Percentiles rank a stretch among this genome's conserved stretches.
Conservation (phyloP, 2,113 vertebrate species). For the Microcebus jonahi region DNA sequence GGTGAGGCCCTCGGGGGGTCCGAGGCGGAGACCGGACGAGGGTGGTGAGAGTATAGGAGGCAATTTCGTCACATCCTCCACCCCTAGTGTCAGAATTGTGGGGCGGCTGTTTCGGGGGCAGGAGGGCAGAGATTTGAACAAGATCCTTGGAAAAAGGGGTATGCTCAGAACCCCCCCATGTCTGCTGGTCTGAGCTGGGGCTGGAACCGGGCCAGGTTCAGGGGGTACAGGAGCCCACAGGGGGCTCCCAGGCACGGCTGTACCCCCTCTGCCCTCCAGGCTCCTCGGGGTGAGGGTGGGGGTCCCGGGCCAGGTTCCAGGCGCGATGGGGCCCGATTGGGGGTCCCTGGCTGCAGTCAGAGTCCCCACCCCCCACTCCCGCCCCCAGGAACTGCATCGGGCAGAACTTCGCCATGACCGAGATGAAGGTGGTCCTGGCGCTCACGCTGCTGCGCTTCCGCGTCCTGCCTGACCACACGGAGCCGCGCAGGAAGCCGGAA, state of each 20-base stretch:
- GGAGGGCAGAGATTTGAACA: too few species aligned
- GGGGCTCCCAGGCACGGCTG: background rate
- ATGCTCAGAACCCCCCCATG: background rate
- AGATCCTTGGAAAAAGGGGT: too few species aligned
- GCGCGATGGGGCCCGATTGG: too few species aligned
- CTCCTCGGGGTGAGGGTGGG: background rate
- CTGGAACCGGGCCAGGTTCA: slow-evolving; percentile 80
- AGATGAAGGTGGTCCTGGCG: slow-evolving; percentile 60
- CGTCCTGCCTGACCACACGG: too few species aligned
- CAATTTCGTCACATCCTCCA: too few species aligned
- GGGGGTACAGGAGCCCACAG: fast-evolving
- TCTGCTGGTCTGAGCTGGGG: slow-evolving; percentile 87
- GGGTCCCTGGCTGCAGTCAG: slow-evolving; percentile 79
- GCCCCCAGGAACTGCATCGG: slow-evolving; percentile 90
- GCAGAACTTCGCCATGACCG: slow-evolving; percentile 89
- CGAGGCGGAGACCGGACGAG: background rate
- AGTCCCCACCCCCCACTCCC: background rate
- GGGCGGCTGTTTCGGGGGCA: too few species aligned
- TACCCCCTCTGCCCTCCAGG: background rate
- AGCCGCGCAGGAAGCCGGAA: too few species aligned
- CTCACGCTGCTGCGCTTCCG: too few species aligned
- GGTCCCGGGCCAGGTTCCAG: background rate
- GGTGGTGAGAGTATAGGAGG: too few species aligned
- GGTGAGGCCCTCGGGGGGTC: slow-evolving; percentile 78
- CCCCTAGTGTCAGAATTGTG: too few species aligned